Conservation (phyloP, 2,888 invertebrate genomes). For the Macaria notata region DNA sequence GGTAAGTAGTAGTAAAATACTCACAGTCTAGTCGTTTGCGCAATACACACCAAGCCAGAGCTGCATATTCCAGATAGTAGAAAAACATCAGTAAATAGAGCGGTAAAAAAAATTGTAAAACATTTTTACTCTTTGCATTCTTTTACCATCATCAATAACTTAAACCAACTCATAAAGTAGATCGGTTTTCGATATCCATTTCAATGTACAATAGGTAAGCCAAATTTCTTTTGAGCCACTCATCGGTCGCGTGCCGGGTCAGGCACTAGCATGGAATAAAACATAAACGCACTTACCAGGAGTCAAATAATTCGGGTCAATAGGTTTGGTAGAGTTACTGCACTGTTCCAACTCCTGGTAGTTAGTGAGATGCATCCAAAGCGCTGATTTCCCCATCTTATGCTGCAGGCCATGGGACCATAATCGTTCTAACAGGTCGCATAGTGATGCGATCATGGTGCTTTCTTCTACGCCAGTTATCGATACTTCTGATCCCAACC, state of each 20-base stretch:
- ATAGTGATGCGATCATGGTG: conserved; percentile 98
- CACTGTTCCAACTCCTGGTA: conserved; percentile 93
- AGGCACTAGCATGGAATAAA: too few relatives aligned
- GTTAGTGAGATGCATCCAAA: conserved; percentile 97
- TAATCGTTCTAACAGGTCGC: conserved; percentile 97
- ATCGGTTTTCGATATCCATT: too few relatives aligned
- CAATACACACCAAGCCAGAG: conserved; percentile 96
- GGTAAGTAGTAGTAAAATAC: conserved; percentile 57
- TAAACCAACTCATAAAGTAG: too few relatives aligned
- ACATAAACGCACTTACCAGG: conserved; percentile 62
- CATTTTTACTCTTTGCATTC: too few relatives aligned
- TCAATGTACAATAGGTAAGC: too few relatives aligned
- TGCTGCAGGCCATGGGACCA: conserved; percentile 98
- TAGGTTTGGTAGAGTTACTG: conserved; percentile 76
- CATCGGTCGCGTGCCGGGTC: too few relatives aligned
- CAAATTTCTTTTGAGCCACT: too few relatives aligned
- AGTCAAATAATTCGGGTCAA: conserved; percentile 78
- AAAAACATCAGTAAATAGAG: too few relatives aligned
- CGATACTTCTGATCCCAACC: conserved; percentile 90
- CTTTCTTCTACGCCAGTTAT: conserved; percentile 95
- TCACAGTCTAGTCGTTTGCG: conserved; percentile 95
- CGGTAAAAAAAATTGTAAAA: conserved; percentile 11
- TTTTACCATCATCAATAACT: too few relatives aligned
- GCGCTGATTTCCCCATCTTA: conserved; percentile 97
- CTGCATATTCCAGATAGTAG: conserved; percentile 80